Conservation (phyloP, 2,797 vertebrate genomes). For the Crypturellus tataupa region DNA sequence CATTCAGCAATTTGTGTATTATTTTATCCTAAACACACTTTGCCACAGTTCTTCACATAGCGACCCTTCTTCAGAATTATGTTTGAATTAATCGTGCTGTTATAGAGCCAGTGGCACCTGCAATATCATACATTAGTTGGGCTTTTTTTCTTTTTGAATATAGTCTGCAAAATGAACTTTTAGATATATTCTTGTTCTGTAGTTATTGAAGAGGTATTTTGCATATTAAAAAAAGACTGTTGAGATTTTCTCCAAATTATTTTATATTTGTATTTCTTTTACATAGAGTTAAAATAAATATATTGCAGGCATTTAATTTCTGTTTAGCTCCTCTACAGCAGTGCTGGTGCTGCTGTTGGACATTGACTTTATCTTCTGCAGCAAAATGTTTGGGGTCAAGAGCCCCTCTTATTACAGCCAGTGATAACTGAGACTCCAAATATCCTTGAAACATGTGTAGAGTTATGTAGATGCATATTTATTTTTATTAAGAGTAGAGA, state of each 20-base stretch:
- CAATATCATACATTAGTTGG: not conserved
- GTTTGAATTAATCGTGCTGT: not conserved
- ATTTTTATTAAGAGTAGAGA: not conserved
- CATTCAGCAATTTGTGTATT: not conserved
- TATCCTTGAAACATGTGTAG: not conserved
- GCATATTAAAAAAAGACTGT: not conserved
- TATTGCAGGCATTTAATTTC: not conserved
- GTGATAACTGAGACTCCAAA: not conserved
- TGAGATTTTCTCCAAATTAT: not conserved
- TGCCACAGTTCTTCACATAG: not conserved
- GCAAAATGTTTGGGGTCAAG: not conserved
- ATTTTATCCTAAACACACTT: not conserved
- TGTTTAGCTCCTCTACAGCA: not conserved
- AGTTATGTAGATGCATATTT: not conserved
- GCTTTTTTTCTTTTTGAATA: not conserved
- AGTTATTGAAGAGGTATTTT: not conserved
- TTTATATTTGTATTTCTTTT: not conserved
- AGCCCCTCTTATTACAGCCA: not conserved
- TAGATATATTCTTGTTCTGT: not conserved
- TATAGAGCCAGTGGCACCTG: not conserved
- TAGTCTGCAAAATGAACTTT: not conserved
- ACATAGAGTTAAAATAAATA: not conserved
- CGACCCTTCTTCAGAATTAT: not conserved
- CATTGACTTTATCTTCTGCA: not conserved
- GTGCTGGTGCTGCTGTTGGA: not conserved